Evolutionary conservation across 2,113 vertebrate genomes (phyloP).

Genomic region (Cyprinodon variegatus): DNA sequence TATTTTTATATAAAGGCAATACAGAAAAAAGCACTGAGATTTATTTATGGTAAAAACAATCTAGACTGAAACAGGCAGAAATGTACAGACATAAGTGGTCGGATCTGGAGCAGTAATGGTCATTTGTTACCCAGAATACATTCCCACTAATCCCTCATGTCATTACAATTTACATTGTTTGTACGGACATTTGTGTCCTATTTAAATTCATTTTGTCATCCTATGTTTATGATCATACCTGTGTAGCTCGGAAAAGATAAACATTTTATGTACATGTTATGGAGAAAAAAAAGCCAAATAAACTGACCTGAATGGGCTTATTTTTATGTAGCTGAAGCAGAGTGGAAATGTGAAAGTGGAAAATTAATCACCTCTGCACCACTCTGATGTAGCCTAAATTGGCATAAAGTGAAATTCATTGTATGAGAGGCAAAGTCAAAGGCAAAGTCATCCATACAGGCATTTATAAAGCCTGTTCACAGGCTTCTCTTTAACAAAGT

Average conservation of each 20-base stretch:
- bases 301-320: slow-evolving; percentile 46
- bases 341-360: slow-evolving; percentile 50
- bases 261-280: slow-evolving; percentile 7
- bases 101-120: slow-evolving; percentile 7
- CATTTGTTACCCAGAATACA: slow-evolving; percentile 16
- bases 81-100: slow-evolving; percentile 31
- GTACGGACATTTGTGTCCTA: background rate
- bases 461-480: slow-evolving; percentile 51
- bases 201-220: slow-evolving; percentile 11
- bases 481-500: slow-evolving; percentile 35
- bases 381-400: slow-evolving; percentile 49
- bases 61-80: background rate
- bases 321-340: slow-evolving; percentile 18
- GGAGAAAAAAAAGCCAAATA: slow-evolving; percentile 12
- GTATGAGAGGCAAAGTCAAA: slow-evolving; percentile 51
- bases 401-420: slow-evolving; percentile 57
- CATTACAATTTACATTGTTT: slow-evolving; percentile 28
- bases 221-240: slow-evolving; percentile 11
- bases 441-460: slow-evolving; percentile 54
- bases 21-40: background rate
- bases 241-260: slow-evolving; percentile 21
- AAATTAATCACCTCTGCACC: slow-evolving; percentile 47
- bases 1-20: background rate
- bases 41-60: background rate
- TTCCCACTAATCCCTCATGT: slow-evolving; percentile 14